Evolutionary conservation across 2,797 vertebrate genomes (phyloP).

Genomic region (Periophthalmus magnuspinnatus): DNA sequence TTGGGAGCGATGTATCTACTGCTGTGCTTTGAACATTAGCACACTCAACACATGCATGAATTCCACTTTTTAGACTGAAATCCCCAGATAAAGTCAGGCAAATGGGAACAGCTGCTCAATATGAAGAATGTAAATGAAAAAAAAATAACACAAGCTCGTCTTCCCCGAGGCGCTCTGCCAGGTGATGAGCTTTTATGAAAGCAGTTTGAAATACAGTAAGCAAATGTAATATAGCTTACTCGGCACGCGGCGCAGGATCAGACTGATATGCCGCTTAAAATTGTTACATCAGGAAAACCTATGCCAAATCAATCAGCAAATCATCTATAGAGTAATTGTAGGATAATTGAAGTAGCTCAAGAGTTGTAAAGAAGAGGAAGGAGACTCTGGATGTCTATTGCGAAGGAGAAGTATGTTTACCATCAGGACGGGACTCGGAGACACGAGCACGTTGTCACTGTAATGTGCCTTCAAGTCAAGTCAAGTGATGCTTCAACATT

Average conservation of each 20-base stretch:
- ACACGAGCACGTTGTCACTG: too few species aligned
- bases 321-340: background rate
- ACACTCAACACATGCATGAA: slow-evolving; percentile 6
- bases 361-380: too few species aligned
- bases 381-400: too few species aligned
- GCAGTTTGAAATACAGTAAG: slow-evolving; percentile 5
- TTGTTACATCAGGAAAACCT: background rate
- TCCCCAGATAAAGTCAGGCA: slow-evolving; percentile 3
- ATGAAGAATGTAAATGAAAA: background rate
- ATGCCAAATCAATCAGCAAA: background rate
- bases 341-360: too few species aligned
- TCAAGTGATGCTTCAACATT: too few species aligned
- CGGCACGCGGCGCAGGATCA: background rate
- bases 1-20: background rate
- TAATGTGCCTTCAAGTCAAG: too few species aligned
- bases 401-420: too few species aligned
- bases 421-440: too few species aligned
- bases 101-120: slow-evolving; percentile 3
- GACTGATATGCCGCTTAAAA: background rate
- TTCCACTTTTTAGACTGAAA: slow-evolving; percentile 13
- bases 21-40: slow-evolving; percentile 4
- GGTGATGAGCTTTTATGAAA: background rate
- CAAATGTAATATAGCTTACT: slow-evolving; percentile 6
- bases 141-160: background rate
- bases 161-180: background rate